Base-by-base conservation (phyloP, 2,888 invertebrate species). In the Neoitamus cyanurus region DNA sequence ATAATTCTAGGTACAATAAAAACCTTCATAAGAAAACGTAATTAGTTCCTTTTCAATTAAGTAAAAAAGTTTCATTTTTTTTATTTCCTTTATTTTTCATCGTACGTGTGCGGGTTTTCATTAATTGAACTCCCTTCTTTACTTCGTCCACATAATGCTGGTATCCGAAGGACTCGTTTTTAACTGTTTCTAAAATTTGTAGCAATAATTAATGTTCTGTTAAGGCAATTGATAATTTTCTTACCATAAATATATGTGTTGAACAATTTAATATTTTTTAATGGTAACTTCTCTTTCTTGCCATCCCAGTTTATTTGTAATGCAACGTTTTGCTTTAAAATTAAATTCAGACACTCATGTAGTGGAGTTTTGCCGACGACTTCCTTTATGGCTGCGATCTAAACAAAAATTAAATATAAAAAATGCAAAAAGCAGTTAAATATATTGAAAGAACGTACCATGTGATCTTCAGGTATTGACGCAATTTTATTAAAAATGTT, bases 141-240 rank as follows among this genome's bases (percentile, higher is more conserved):
- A 68, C 11, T 68, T 15, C 68, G 2, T 25, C 68, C 3, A 68
- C 68, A 68, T 68, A 68, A 15, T 68, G 68, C 0, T 31, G 5
- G 1, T 31, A 72, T 31, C 72, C 72, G 31, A 28, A 31, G n/a
- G 31, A 9, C 34, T 25, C 34, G 7, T 72, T 34, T 72, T 72
- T 72, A 31, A 72, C 72, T 34, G 34, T 31, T 72, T 72, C 72
- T 72, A 72, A 31, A 34, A 72, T 31, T 31, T 31, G n/a, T 72
- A 68, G 1, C 25, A 68, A 68, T 28, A 68, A 68, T 72, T 72
- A 72, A 25, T 72, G 31, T 72, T 31, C 72, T n/a, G 72, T 72
- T 72, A 31, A 72, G 30, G 31, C 3, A 72, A 72, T 72, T 72
- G 31, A 72, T 72, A 72, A 72, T 30, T 72, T 72, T 30, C 34